Conservation (phyloP, 1,140 invertebrate genomes). For the Dermatophagoides farinae region DNA sequence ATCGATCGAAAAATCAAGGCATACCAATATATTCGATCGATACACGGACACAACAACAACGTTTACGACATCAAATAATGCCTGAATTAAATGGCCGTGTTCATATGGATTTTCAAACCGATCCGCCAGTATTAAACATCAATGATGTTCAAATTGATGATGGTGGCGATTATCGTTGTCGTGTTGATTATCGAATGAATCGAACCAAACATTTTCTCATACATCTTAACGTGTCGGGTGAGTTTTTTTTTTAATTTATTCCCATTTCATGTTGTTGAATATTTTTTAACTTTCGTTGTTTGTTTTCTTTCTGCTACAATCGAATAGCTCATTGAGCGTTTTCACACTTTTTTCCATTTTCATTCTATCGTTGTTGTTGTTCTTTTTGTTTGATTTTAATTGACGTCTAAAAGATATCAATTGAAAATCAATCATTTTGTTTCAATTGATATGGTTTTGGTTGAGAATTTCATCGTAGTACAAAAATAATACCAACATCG, state of each 20-base stretch:
- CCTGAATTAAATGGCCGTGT: conserved; percentile 12
- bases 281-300: background rate
- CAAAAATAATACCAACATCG: too few relatives aligned
- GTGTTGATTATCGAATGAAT: conserved; percentile 51
- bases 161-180: conserved; percentile 65
- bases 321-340: background rate
- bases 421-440: too few relatives aligned
- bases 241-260: background rate
- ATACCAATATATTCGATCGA: conserved; percentile 21
- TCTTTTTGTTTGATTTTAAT: too few relatives aligned
- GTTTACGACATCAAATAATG: conserved; percentile 15
- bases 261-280: background rate
- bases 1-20: conserved; percentile 36
- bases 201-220: conserved; percentile 11
- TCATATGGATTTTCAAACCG: conserved; percentile 10
- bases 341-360: background rate
- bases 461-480: too few relatives aligned
- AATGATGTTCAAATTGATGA: conserved; percentile 53
- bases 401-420: too few relatives aligned
- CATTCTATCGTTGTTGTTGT: background rate
- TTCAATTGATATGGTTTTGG: too few relatives aligned
- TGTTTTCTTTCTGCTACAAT: background rate
- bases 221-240: conserved; percentile 10
- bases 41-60: conserved; percentile 7
- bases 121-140: conserved; percentile 47